These are phyloP conservation scores for Pagrus major DNA, from an alignment of 2,113 vertebrate species.

Conservation along the genomic window DNA sequence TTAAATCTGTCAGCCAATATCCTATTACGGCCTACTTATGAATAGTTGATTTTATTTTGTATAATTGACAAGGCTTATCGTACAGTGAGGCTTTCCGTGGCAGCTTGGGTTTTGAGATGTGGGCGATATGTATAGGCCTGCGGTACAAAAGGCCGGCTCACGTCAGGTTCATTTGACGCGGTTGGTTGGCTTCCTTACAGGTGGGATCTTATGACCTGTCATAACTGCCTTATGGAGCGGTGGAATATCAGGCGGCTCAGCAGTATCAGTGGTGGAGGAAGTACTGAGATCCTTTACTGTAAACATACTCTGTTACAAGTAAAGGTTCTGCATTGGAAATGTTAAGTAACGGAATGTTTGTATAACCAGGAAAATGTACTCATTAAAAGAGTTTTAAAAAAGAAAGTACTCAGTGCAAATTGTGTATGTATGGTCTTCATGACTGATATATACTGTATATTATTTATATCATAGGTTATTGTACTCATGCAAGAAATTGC, in stretches of 20 bases:
- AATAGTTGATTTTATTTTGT: constrained; percentile 98
- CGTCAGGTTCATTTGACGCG: constrained; percentile 78
- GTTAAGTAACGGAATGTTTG: too few relatives aligned
- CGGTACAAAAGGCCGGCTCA: constrained; percentile 76
- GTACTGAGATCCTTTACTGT: too few relatives aligned
- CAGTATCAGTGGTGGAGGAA: too few relatives aligned
- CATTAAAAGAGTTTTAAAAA: too few relatives aligned
- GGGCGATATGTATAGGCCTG: constrained; percentile 69
- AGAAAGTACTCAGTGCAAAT: too few relatives aligned
- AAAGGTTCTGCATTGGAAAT: too few relatives aligned
- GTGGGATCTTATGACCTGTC: constrained; percentile 77
- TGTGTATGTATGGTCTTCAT: too few relatives aligned
- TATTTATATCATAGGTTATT: too few relatives aligned
- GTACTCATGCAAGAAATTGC: too few relatives aligned
- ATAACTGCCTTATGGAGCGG: constrained; percentile 66
- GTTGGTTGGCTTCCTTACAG: constrained; percentile 66
- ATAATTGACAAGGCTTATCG: constrained; percentile 93
- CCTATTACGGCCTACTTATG: constrained; percentile 92
- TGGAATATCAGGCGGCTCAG: constrained; percentile 72
- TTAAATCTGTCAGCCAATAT: constrained; percentile 93
- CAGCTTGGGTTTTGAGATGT: constrained; percentile 87
- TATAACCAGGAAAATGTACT: too few relatives aligned
- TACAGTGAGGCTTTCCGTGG: constrained; percentile 85
- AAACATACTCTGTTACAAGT: too few relatives aligned
- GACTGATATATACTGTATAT: too few relatives aligned